Conservation (phyloP, 2,888 invertebrate genomes). For the Beris morrisii region DNA sequence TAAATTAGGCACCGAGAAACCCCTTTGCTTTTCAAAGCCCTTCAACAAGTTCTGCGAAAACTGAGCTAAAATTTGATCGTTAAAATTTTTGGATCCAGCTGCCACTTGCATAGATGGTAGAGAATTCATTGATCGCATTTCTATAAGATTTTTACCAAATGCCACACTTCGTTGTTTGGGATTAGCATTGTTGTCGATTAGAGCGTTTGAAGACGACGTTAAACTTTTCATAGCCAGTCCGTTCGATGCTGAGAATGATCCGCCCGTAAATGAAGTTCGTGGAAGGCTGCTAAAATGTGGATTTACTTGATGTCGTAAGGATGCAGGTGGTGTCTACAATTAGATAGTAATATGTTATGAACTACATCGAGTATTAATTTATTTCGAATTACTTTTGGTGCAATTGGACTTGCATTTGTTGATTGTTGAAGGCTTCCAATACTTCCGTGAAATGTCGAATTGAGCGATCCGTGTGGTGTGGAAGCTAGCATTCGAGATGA, state of each 20-base stretch:
- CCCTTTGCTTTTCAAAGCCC: constrained; percentile 56
- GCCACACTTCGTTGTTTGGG: constrained; percentile 65
- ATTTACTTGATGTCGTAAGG: constrained; percentile 72
- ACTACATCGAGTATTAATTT: constrained; percentile 29
- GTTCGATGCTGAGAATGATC: constrained; percentile 46
- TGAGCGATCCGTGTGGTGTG: constrained; percentile 27
- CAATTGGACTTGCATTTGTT: constrained; percentile 46
- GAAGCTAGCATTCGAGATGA: constrained; percentile 22
- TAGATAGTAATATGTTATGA: constrained; percentile 6
- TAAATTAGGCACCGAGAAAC: constrained; percentile 90
- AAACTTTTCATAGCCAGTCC: constrained; percentile 37
- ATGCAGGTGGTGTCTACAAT: constrained; percentile 72
- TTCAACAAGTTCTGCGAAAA: constrained; percentile 36
- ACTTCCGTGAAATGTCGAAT: constrained; percentile 49
- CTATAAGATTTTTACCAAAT: constrained; percentile 67
- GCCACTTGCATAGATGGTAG: constrained; percentile 32
- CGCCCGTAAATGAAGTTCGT: constrained; percentile 64
- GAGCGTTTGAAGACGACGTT: constrained; percentile 34
- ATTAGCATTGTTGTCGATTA: constrained; percentile 46
- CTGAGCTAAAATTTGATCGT: constrained; percentile 38
- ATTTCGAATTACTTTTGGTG: constrained; percentile 52
- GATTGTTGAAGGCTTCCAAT: constrained; percentile 51
- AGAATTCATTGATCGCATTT: constrained; percentile 34
- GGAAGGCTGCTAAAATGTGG: constrained; percentile 82
- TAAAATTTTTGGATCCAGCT: constrained; percentile 25